Conservation (phyloP, 2,113 vertebrate genomes). For the Amia ocellicauda region DNA sequence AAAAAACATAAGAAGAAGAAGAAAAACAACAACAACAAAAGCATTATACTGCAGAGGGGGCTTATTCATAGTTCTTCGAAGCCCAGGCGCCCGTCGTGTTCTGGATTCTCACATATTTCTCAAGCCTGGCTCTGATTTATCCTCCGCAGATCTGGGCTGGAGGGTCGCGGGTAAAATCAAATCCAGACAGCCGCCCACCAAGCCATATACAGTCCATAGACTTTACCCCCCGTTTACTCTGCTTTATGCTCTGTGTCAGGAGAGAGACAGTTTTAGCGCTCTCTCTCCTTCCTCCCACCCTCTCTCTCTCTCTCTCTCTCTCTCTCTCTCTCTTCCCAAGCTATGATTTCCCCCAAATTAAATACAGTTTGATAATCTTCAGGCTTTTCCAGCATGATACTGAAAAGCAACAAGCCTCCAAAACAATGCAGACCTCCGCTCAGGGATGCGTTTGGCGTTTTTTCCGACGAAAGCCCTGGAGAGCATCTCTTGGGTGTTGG, state of each 20-base stretch:
- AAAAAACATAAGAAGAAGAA: neutral
- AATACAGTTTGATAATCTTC: too few species aligned
- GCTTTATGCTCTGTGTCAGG: neutral
- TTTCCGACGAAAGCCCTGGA: too few species aligned
- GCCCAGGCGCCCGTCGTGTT: neutral
- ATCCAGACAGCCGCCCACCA: slow-evolving; percentile 4
- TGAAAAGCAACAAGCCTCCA: neutral
- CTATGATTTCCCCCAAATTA: too few species aligned
- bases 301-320: neutral
- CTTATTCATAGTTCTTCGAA: neutral
- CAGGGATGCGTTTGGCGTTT: too few species aligned
- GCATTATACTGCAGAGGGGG: too few species aligned
- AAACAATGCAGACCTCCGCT: neutral
- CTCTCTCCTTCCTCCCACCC: neutral
- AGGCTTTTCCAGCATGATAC: neutral
- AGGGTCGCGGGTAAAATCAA: slow-evolving; percentile 1
- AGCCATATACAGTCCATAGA: too few species aligned
- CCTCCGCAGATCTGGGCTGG: slow-evolving; percentile 1
- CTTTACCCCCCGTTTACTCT: neutral
- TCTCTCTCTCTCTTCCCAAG: neutral
- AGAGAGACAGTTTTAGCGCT: neutral
- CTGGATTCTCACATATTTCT: neutral
- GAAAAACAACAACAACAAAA: too few species aligned
- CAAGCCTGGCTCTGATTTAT: slow-evolving; percentile 10
- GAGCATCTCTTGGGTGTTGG: too few species aligned